Evolutionary conservation across 2,888 invertebrate species (phyloP), one percentile per base, ranked within the genome.

Genomic region (Pachycephus smyrnensis): DNA sequence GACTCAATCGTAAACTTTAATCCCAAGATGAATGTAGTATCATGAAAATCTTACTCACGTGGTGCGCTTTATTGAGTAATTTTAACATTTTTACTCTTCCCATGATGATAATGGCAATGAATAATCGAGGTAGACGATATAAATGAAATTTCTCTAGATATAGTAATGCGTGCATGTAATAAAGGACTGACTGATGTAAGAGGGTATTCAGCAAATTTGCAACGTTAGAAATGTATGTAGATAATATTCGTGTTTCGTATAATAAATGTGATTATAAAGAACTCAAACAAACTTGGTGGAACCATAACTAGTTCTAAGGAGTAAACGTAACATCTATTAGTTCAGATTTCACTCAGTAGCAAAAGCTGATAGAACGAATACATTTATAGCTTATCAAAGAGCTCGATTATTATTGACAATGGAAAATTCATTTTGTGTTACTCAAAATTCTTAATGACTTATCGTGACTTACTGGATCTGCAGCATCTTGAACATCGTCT

Each of bases 381-480:
- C 1, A 1, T 6, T 6, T 15, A 15, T 6, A 6, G 40, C 6
- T 23, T 55, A 55, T 55, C 9, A 23, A 55, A 55, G 23, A 55
- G 23, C 9, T 55, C 9, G 1, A 23, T 55, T 55, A 55, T 55
- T 55, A 55, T 2, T 55, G 23, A 23, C 23, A 1, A 55, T 55
- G 9, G 0, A 23, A 40, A 15, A 40, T 40, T 40, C 40, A 23
- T 1, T 40, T 40, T 40, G 2, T 40, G 23, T 23, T 23, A 6
- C 6, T 40, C 1, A 40, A 40, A 40, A 15, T 40, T 74, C 11
- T 33, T 68, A 30, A 33, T 36, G 15, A n/a, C 3, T n/a, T 75
- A 32, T 32, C 11, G 3, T 32, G 40, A 78, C 81, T 87, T 78
- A 90, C 90, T 77, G 89, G 85, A 81, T 90, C 90, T 12, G 78